Conservation (phyloP, 2,113 vertebrate genomes). For the Regulus satrapa region DNA sequence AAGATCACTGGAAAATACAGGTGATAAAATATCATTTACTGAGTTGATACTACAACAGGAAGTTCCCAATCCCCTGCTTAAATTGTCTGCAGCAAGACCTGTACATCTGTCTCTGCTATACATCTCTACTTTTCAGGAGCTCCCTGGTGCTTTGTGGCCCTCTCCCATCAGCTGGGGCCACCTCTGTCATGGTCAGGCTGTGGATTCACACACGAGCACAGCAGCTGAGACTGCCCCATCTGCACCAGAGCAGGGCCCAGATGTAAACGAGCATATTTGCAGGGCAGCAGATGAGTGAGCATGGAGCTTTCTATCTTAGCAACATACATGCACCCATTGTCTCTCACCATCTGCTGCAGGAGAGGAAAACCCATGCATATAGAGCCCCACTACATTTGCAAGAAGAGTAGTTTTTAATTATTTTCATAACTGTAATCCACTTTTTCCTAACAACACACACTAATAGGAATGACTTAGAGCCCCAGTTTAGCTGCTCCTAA, state of each 20-base stretch:
- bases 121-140: accelerated
- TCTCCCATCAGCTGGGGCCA: neutral
- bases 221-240: neutral
- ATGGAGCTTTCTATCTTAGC: neutral
- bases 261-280: neutral
- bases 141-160: neutral
- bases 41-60: neutral
- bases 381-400: neutral
- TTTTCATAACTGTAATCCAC: constrained; percentile 16
- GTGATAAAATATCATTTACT: neutral
- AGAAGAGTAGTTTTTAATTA: neutral
- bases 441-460: neutral
- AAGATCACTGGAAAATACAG: neutral
- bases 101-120: neutral
- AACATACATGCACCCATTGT: neutral
- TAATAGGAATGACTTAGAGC: neutral
- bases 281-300: neutral
- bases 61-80: neutral
- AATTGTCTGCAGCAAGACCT: neutral
- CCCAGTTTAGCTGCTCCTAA: neutral
- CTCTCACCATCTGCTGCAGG: neutral
- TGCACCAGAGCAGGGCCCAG: neutral
- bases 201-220: accelerated
- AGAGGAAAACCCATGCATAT: neutral
- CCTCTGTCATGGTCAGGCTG: neutral